These are phyloP conservation scores for Pipistrellus kuhlii DNA, from an alignment of 2,797 vertebrate genomes.

Conservation along the genomic window DNA sequence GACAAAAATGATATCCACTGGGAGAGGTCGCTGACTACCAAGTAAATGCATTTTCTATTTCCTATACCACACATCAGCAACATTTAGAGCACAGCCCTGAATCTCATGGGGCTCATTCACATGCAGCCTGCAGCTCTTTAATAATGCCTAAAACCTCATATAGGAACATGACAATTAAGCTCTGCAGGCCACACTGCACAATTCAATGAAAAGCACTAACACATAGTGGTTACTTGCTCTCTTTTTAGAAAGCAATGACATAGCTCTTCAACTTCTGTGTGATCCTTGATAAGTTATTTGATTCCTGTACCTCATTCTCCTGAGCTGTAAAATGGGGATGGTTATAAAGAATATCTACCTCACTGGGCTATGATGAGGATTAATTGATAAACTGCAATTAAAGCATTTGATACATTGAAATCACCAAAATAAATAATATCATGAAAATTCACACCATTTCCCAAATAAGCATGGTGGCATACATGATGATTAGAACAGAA, in stretches of 20 bases:
- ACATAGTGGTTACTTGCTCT: background rate
- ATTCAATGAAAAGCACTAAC: background rate
- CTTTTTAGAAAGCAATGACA: background rate
- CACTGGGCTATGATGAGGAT: background rate
- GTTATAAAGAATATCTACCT: background rate
- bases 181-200: background rate
- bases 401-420: background rate
- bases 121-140: background rate
- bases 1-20: conserved; percentile 8
- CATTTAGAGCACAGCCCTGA: conserved; percentile 23
- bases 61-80: background rate
- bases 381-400: background rate
- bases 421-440: background rate
- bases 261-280: background rate
- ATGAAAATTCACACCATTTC: background rate
- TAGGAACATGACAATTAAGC: background rate
- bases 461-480: background rate
- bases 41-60: conserved; percentile 33
- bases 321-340: background rate
- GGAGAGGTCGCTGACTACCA: conserved; percentile 13
- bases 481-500: background rate
- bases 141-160: background rate
- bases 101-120: background rate
- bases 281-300: background rate
- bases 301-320: background rate